Percentiles rank a stretch among this genome's conserved stretches.
Evolutionary conservation across 2,113 vertebrate genomes (phyloP).

Genomic region (Mesoclemmys tuberculata): DNA sequence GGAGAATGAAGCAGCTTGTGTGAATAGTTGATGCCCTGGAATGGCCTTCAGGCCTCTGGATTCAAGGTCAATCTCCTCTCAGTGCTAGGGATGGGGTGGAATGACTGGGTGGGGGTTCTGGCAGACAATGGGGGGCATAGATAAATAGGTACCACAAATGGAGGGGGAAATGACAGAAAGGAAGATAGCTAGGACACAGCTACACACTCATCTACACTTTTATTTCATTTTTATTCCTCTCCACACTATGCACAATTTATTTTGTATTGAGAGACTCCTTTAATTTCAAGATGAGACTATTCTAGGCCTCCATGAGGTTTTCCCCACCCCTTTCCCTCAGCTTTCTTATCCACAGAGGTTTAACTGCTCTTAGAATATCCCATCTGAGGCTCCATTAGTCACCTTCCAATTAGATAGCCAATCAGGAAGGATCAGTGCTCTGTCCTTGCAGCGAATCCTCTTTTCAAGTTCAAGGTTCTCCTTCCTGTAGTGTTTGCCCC

Average conservation of each 20-base stretch:
- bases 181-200: rapidly evolving
- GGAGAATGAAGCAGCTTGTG: constrained; percentile 26
- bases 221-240: background rate
- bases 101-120: too few relatives aligned
- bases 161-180: background rate
- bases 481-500: background rate
- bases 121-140: background rate
- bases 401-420: background rate
- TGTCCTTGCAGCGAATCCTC: background rate
- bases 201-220: background rate
- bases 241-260: background rate
- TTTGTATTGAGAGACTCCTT: background rate
- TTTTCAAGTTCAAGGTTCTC: background rate
- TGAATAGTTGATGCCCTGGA: background rate
- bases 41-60: constrained; percentile 54
- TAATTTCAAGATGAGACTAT: background rate
- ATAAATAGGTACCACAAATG: rapidly evolving
- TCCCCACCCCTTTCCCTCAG: background rate
- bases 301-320: background rate
- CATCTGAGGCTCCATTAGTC: background rate
- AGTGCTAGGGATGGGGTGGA: rapidly evolving
- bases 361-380: background rate
- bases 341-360: rapidly evolving
- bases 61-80: constrained; percentile 28
- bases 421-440: background rate